Evolutionary conservation across 2,113 vertebrate genomes (phyloP), one percentile per base, ranked within the genome.

Genomic region (Gulo gulo): DNA sequence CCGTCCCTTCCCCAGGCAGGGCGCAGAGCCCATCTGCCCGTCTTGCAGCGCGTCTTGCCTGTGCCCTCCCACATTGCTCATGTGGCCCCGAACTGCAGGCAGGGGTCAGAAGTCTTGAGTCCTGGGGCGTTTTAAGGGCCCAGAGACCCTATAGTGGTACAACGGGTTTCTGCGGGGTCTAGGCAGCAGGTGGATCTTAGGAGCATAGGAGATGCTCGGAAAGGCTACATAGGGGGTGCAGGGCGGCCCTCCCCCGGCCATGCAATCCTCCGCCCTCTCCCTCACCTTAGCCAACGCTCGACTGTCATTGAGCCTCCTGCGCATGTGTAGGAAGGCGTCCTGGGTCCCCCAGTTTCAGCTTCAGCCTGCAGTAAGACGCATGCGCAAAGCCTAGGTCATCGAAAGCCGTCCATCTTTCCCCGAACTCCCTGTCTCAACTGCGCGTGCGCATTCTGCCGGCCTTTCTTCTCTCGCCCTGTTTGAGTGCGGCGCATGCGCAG

Each of bases 271-370:
- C 20, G 11, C 89, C 87, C n/a, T 90, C 79, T 57, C 96, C 97
- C 98, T 98, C 98, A 98, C 98, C 98, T 98, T 97, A 98, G 89
- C 50, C 92, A 97, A 97, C 24, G 92, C 89, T 36, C 12, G 61
- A 79, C 90, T 97, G 98, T 98, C 98, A 97, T 98, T 98, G 97
- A 96, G 73, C 52, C 61, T 97, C 45, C 90, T 87, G 97, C 97
- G 98, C 98, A 98, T 98, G 98, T 97, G 98, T 95, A 94, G 1
- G 57, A 69, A 34, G 59, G 61, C 1, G 52, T 67, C 34, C 63
- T 26, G 34, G 47, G 29, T 63, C 50, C 84, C 86, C 13, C 1
- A 55, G 11, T 26, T 52, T 78, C 20, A 36, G 71, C 96, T 96
- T 97, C 96, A 97, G 8, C 1, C 18, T 14, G 50, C 69, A 16